Percentiles rank a stretch among this genome's conserved stretches.
phyloP scores from a whole-genome alignment of 2,797 vertebrate genomes.

The Botia almorhae region DNA sequence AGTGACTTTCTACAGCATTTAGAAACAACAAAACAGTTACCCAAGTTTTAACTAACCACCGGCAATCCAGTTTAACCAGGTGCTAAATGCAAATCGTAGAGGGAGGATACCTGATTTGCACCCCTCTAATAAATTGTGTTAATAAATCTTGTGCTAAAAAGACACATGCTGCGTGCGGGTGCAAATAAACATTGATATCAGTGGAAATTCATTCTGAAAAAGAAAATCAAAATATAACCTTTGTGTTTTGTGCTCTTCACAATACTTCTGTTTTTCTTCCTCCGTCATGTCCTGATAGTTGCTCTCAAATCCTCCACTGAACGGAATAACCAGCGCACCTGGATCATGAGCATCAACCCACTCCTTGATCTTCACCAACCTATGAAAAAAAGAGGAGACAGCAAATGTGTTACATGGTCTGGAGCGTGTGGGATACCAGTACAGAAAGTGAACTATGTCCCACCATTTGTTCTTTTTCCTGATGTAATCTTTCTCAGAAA shows the following conservation, averaged over 20 bases:
- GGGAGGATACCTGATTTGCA: neutral
- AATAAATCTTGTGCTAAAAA: neutral
- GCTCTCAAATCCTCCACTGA: conserved; percentile 93
- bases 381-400: conserved; percentile 64
- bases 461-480: conserved; percentile 99
- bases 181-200: too few relatives aligned
- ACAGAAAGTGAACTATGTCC: conserved; percentile 52
- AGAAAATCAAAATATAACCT: conserved; percentile 85
- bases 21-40: neutral
- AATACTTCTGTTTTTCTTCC: conserved; percentile 94
- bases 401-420: neutral
- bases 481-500: conserved; percentile 98
- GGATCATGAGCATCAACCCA: conserved; percentile 97
- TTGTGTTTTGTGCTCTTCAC: conserved; percentile 95
- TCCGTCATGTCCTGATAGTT: conserved; percentile 94
- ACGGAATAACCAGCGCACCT: conserved; percentile 93
- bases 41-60: neutral
- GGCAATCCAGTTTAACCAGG: neutral
- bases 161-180: too few relatives aligned
- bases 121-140: neutral
- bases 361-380: conserved; percentile 99
- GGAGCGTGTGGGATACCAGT: neutral
- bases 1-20: too few relatives aligned
- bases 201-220: neutral
- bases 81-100: neutral